Conservation (phyloP, 2,888 invertebrate species). For the Keiferia lycopersicella region DNA sequence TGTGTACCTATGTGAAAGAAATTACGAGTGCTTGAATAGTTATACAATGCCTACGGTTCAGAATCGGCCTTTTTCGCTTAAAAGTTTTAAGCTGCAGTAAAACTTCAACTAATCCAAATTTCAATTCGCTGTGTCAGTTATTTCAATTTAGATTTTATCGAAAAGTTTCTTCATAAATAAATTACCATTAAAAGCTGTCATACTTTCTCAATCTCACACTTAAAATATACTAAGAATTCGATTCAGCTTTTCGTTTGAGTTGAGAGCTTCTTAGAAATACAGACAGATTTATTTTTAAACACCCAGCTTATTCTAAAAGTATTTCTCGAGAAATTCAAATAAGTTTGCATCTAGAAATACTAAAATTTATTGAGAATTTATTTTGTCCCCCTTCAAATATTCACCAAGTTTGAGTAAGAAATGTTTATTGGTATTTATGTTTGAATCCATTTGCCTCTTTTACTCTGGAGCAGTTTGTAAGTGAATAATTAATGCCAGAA, state of each 20-base stretch:
- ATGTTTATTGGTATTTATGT: neutral
- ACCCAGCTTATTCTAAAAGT: neutral
- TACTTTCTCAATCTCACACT: neutral
- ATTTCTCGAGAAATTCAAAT: neutral
- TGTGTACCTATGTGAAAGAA: no score
- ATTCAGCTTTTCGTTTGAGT: neutral
- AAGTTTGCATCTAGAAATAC: no score
- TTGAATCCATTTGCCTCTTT: neutral
- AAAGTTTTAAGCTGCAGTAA: no score
- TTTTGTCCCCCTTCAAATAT: neutral
- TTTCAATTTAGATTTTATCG: no score
- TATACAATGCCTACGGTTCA: no score
- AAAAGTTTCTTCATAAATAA: neutral
- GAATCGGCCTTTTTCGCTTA: no score
- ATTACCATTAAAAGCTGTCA: neutral
- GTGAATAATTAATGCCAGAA: neutral
- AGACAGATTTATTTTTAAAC: conserved; percentile 1
- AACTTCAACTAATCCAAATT: no score
- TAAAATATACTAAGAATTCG: neutral
- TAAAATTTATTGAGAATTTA: neutral
- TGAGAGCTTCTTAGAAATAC: neutral
- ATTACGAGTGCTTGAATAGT: no score
- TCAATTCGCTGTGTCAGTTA: no score
- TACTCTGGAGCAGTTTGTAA: conserved; percentile 5
- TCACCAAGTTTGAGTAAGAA: neutral